Evolutionary conservation across 2,888 invertebrate species (phyloP).

Genomic region (Chalcosyrphus nemorum): DNA sequence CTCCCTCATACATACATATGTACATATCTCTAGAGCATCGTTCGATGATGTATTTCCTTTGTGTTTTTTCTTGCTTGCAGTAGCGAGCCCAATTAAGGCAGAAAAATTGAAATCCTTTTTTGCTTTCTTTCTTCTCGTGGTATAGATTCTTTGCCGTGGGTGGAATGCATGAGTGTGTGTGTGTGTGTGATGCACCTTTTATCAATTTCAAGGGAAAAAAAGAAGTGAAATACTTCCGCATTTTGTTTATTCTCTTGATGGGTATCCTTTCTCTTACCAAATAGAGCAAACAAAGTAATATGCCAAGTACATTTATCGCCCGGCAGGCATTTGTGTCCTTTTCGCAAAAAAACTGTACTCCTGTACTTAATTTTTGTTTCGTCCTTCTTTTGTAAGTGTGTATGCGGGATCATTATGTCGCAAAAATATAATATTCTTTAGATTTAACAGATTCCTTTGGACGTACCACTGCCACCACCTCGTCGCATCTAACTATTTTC

Average conservation of each 20-base stretch:
- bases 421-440: slow-evolving; percentile 37
- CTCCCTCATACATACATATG: too few relatives aligned
- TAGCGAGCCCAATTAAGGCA: slow-evolving; percentile 54
- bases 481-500: slow-evolving; percentile 11
- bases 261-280: slow-evolving; percentile 13
- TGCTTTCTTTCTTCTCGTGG: neutral
- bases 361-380: neutral
- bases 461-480: too few relatives aligned
- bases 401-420: slow-evolving; percentile 30
- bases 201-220: slow-evolving; percentile 45
- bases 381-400: neutral
- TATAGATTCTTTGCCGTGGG: slow-evolving; percentile 1
- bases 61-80: slow-evolving; percentile 1
- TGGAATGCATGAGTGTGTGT: neutral
- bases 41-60: slow-evolving; percentile 40
- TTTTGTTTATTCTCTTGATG: slow-evolving; percentile 1
- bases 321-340: slow-evolving; percentile 56
- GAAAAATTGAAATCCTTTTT: slow-evolving; percentile 52
- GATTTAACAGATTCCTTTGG: slow-evolving; percentile 24
- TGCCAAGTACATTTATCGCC: slow-evolving; percentile 58
- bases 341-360: slow-evolving; percentile 21
- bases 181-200: slow-evolving; percentile 33
- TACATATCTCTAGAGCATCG: neutral
- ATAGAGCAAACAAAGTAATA: slow-evolving; percentile 40
- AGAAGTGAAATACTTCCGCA: slow-evolving; percentile 39